Conservation (phyloP, 2,113 vertebrate genomes). For the Pedionomus torquatus region DNA sequence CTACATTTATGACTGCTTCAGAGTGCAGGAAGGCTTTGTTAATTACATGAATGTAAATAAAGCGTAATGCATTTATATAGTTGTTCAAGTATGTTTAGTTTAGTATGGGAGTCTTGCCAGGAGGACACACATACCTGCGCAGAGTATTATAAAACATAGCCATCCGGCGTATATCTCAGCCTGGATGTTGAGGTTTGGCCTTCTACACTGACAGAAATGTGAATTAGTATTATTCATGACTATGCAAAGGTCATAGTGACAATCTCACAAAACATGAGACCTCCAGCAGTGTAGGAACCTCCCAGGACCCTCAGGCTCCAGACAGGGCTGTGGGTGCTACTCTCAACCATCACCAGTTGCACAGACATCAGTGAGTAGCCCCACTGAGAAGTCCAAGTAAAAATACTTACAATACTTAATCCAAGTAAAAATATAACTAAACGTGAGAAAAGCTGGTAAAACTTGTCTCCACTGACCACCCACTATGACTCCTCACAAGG, state of each 20-base stretch:
- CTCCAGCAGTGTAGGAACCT: background rate
- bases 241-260: background rate
- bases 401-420: background rate
- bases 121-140: background rate
- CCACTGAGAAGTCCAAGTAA: background rate
- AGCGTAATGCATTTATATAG: background rate
- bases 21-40: background rate
- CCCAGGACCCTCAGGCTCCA: background rate
- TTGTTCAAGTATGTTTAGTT: background rate
- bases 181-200: background rate
- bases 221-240: background rate
- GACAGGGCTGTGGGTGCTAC: background rate
- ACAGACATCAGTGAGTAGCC: background rate
- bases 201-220: background rate
- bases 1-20: background rate
- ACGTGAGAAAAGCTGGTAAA: background rate
- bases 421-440: background rate
- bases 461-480: constrained; percentile 30
- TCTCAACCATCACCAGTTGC: background rate
- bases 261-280: background rate
- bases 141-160: background rate
- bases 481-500: background rate
- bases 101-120: background rate
- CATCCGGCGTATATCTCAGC: background rate
- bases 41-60: background rate